Evolutionary conservation across 2,888 invertebrate genomes (phyloP).

Genomic region (Nezara viridula): DNA sequence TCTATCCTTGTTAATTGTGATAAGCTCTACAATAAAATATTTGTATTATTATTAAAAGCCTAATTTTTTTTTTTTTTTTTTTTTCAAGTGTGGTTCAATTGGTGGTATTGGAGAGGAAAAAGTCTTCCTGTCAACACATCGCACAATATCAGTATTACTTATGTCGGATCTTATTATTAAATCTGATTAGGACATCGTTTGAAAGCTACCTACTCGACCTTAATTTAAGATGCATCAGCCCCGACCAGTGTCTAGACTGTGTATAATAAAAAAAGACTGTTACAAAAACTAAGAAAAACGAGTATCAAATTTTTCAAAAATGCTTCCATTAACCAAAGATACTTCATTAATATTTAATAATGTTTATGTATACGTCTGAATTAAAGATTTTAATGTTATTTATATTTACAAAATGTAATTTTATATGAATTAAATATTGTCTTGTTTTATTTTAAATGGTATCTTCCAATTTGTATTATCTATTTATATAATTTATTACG

Average conservation of each 20-base stretch:
- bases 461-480: neutral
- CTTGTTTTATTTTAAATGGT: neutral
- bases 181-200: neutral
- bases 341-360: neutral
- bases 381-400: conserved; percentile 31
- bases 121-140: conserved; percentile 76
- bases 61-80: conserved; percentile 65
- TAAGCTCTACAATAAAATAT: neutral
- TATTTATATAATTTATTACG: neutral
- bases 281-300: neutral
- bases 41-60: neutral
- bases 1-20: neutral
- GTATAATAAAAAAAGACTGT: neutral
- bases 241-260: neutral
- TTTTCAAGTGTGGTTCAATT: conserved; percentile 84
- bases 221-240: neutral
- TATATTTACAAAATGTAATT: conserved; percentile 4
- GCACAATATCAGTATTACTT: conserved; percentile 74
- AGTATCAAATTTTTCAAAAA: neutral
- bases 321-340: conserved; percentile 43
- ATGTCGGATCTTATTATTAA: conserved; percentile 81
- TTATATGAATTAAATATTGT: neutral
- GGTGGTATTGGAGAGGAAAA: conserved; percentile 86
- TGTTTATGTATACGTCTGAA: neutral
- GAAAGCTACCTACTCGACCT: neutral